Evolutionary conservation across 2,113 vertebrate genomes (phyloP).

Genomic region (Myotis brandtii): DNA sequence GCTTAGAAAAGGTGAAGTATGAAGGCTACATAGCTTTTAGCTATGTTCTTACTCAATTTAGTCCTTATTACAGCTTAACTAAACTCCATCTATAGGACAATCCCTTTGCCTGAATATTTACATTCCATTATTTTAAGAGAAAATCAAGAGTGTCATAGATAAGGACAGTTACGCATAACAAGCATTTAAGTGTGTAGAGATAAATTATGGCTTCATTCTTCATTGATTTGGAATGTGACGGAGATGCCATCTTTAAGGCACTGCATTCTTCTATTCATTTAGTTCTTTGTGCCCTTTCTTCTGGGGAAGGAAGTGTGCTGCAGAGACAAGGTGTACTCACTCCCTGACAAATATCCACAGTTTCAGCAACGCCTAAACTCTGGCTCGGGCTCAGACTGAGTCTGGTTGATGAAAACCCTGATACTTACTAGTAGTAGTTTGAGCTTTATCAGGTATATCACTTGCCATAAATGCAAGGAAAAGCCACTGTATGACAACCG

Average conservation of each 20-base stretch:
- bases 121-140: neutral
- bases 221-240: neutral
- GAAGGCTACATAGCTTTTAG: neutral
- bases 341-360: neutral
- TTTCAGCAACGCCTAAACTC: fast-evolving
- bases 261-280: conserved; percentile 31
- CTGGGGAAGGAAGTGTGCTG: conserved; percentile 5
- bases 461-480: neutral
- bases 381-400: neutral
- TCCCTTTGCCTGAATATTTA: neutral
- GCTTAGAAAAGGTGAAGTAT: neutral
- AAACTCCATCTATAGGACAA: neutral
- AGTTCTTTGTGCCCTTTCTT: neutral
- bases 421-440: neutral
- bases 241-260: neutral
- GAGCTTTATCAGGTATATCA: neutral
- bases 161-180: neutral
- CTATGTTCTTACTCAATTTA: conserved; percentile 29
- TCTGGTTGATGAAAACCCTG: neutral
- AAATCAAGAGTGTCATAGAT: neutral
- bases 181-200: neutral
- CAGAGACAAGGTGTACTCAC: neutral
- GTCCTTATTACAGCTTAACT: neutral
- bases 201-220: neutral
- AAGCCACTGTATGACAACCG: neutral